Base-by-base conservation (phyloP, 2,113 vertebrate genomes). In the Podarcis muralis region DNA sequence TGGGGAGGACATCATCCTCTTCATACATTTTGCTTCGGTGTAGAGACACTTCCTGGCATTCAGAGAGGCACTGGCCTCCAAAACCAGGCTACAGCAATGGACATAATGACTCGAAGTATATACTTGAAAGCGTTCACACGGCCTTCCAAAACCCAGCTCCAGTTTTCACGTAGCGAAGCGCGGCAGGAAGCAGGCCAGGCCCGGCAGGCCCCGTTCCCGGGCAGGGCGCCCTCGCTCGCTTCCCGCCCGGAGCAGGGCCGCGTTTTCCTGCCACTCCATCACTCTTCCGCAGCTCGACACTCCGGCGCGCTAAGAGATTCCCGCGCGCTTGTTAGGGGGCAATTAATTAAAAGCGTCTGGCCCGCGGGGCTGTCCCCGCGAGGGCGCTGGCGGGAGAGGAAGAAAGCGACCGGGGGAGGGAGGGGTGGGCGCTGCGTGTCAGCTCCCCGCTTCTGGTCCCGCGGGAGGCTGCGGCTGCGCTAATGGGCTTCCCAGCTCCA, bases 281-380 rank as follows among this genome's bases (percentile, higher is more conserved):
- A 35, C 22, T 69, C 59, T 83, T 66, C 59, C 30, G 13, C 57
- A 27, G 75, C 81, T 87, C 80, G 90, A 90, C 78, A 53, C 87
- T 94, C 87, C 80, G 25, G 77, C 84, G 65, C 79, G 78, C 88
- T 93, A 94, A 93, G 88, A 81, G 83, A 85, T 86, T 93, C 92
- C 92, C 93, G 30, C 11, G 90, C 68, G 91, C 88, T 90, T 0
- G 1, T 86, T 71, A 93, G 91, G 88, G 81, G 89, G 37, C 89
- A 76, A 87, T 93, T 90, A 81, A 88, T 93, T 94, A 92, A 85
- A 53, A 90, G 92, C 82, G 84, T 85, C 81, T 43, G 89, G 91
- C 90, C 91, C 68, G n/a, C 87, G 79, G 87, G 86, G 80, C 6
- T 48, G 88, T 92, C 72, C 81, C 86, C 92, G 90, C n/a, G 82